Evolutionary conservation across 2,113 vertebrate species (phyloP).

Genomic region (Cepphus grylle): DNA sequence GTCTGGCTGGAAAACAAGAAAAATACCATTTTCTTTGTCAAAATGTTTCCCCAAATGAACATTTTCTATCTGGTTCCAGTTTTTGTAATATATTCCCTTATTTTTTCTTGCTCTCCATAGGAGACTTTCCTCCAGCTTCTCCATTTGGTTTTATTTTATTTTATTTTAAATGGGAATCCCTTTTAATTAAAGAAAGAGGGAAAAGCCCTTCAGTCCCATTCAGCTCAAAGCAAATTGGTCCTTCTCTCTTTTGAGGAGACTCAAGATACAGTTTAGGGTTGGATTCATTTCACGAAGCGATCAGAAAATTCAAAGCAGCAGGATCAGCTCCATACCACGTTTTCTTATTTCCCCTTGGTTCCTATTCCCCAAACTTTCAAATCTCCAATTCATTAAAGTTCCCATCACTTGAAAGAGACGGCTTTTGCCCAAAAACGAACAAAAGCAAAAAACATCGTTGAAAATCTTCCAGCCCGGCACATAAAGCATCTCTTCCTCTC

Average conservation of each 20-base stretch:
- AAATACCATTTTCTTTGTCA: not conserved
- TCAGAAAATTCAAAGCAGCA: not conserved
- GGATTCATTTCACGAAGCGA: not conserved
- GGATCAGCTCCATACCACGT: not conserved
- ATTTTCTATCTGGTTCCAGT: not conserved
- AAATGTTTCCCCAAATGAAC: not conserved
- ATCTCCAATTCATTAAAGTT: not conserved
- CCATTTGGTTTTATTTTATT: not conserved
- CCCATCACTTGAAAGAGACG: not conserved
- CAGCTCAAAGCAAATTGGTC: slow-evolving; percentile 11
- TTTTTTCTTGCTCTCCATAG: not conserved
- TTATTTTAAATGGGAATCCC: not conserved
- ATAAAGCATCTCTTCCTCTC: not conserved
- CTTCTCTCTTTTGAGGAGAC: not conserved
- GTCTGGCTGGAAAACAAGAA: not conserved
- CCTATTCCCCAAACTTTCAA: not conserved
- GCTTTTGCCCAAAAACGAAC: not conserved
- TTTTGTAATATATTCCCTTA: not conserved
- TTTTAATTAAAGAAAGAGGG: slow-evolving; percentile 40
- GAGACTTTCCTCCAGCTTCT: not conserved
- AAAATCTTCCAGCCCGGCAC: not conserved
- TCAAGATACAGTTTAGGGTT: not conserved
- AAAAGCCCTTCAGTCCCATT: slow-evolving; percentile 38
- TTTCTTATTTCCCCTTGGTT: not conserved
- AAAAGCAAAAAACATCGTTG: not conserved